Evolutionary conservation across 1,140 invertebrate genomes (phyloP).

Genomic region (Ceratina japonica): DNA sequence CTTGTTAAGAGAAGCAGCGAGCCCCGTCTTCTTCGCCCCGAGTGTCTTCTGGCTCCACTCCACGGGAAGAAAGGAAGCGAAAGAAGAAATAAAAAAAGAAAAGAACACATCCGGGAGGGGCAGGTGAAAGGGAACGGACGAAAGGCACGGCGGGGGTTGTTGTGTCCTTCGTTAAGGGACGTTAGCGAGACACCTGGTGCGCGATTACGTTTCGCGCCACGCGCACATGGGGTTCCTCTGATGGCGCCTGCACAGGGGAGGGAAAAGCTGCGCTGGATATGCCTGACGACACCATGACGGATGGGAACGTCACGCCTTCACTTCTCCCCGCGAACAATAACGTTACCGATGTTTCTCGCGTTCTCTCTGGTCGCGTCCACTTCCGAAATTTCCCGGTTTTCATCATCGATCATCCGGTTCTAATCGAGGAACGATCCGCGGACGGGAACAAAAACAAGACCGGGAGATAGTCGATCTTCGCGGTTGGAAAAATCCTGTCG

Average conservation of each 20-base stretch:
- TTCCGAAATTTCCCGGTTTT: slow-evolving; percentile 30
- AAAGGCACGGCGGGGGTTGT: slow-evolving; percentile 48
- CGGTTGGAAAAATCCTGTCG: background rate
- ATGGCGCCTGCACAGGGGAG: slow-evolving; percentile 36
- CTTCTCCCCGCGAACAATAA: slow-evolving; percentile 38
- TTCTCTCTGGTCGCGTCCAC: background rate
- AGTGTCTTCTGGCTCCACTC: slow-evolving; percentile 30
- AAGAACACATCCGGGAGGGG: background rate
- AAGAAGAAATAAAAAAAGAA: background rate
- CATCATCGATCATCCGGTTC: slow-evolving; percentile 54
- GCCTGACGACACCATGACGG: slow-evolving; percentile 66
- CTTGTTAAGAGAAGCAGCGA: slow-evolving; percentile 64
- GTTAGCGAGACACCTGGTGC: slow-evolving; percentile 73
- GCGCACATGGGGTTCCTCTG: slow-evolving; percentile 63
- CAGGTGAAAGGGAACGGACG: slow-evolving; percentile 39
- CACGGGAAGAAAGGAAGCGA: slow-evolving; percentile 11
- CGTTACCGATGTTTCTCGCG: slow-evolving; percentile 45
- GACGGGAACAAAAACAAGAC: background rate
- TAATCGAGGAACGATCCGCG: slow-evolving; percentile 16
- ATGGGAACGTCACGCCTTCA: slow-evolving; percentile 61
- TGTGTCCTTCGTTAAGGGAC: slow-evolving; percentile 73
- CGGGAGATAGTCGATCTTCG: background rate
- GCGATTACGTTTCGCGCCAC: slow-evolving; percentile 67
- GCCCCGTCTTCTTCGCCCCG: slow-evolving; percentile 21
- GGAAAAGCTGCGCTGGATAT: slow-evolving; percentile 50